Evolutionary conservation across 2,888 invertebrate species (phyloP).

Genomic region (Exephanes ischioxanthus): DNA sequence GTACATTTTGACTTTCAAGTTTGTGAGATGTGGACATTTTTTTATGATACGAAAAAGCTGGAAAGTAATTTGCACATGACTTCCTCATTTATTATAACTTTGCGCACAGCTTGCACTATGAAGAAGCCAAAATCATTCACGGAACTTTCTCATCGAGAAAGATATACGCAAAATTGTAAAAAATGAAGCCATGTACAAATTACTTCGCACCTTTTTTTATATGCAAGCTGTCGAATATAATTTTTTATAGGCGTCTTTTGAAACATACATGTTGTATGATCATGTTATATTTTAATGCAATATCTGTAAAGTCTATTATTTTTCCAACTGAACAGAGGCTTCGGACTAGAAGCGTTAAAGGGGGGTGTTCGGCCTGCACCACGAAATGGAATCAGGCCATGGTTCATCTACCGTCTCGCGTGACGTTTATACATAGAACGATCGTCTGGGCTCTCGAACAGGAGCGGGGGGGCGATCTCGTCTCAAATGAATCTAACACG

Average conservation of each 20-base stretch:
- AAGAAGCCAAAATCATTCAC: too few relatives aligned
- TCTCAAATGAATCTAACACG: background rate
- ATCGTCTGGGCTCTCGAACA: conserved; percentile 22
- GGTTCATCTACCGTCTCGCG: background rate
- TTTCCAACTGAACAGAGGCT: background rate
- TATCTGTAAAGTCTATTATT: background rate
- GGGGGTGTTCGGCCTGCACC: conserved; percentile 2
- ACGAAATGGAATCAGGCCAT: conserved; percentile 23
- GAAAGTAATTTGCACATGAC: too few relatives aligned
- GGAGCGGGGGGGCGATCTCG: background rate
- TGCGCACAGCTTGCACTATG: too few relatives aligned
- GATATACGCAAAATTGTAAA: too few relatives aligned
- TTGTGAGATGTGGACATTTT: too few relatives aligned
- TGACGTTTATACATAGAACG: conserved; percentile 45
- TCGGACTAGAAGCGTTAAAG: background rate
- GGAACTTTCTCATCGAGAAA: too few relatives aligned
- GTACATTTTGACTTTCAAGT: too few relatives aligned
- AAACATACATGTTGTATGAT: background rate
- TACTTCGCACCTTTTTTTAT: too few relatives aligned
- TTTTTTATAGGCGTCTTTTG: background rate
- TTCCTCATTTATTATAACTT: too few relatives aligned
- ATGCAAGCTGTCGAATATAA: too few relatives aligned
- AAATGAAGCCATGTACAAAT: too few relatives aligned
- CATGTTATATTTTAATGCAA: background rate
- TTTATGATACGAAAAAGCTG: too few relatives aligned